phyloP scores from a whole-genome alignment of 1,140 invertebrate species.

The Eumeta japonica region DNA sequence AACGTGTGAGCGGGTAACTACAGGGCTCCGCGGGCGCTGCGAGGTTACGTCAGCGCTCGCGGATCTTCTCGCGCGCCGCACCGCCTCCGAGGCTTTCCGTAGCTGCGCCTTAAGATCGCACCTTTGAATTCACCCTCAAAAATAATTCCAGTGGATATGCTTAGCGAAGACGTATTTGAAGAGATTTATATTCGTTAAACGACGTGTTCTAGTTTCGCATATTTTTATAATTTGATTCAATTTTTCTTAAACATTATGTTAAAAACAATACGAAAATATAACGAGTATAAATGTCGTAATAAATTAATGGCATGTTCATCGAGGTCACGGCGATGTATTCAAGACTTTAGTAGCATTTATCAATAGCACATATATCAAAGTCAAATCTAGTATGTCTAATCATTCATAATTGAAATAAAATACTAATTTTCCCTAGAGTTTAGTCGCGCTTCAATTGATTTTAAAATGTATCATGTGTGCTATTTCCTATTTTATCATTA shows the following conservation, averaged over 20 bases:
- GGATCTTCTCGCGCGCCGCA: neutral
- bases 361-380: no score
- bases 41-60: neutral
- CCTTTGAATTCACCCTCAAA: neutral
- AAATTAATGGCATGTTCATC: no score
- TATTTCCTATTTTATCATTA: no score
- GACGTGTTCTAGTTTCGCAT: neutral
- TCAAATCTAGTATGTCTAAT: no score
- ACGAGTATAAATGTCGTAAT: no score
- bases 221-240: neutral
- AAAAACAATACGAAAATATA: no score
- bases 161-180: neutral
- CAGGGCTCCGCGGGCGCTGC: neutral
- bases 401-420: no score
- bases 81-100: neutral
- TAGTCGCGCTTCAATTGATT: no score
- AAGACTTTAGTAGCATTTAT: no score
- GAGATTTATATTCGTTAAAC: neutral
- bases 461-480: no score
- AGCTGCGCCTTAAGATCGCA: neutral
- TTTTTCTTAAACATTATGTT: neutral
- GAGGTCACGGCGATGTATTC: no score
- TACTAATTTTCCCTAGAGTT: no score
- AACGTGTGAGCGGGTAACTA: conserved; percentile 2
- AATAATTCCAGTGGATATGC: neutral